These are phyloP conservation scores for Enteromius viviparus DNA, from an alignment of 2,797 vertebrate species.

Conservation along the genomic window DNA sequence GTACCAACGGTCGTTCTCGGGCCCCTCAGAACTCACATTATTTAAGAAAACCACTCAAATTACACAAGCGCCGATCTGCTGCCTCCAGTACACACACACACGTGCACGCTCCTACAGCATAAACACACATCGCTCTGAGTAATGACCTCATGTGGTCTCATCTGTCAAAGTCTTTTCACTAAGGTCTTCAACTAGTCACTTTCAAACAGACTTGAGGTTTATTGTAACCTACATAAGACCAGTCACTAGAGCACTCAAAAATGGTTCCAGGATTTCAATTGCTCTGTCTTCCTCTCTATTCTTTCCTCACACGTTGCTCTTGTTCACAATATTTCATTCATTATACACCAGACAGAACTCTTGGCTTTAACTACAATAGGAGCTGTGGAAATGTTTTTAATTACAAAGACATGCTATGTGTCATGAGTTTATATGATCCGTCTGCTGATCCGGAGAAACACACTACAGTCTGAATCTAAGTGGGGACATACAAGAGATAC, in stretches of 20 bases:
- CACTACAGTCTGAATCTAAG: neutral
- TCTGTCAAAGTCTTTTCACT: constrained; percentile 27
- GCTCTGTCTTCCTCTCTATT: neutral
- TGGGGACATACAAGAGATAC: neutral
- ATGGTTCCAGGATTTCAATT: neutral
- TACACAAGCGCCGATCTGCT: constrained; percentile 26
- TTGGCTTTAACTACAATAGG: constrained; percentile 39
- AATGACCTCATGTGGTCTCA: constrained; percentile 36
- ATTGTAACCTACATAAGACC: constrained; percentile 10
- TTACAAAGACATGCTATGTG: constrained; percentile 18
- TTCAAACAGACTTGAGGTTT: constrained; percentile 14
- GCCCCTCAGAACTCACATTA: constrained; percentile 64
- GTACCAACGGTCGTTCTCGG: constrained; percentile 11
- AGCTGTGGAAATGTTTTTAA: constrained; percentile 3
- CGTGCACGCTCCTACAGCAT: constrained; percentile 1
- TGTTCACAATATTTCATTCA: neutral
- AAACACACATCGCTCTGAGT: constrained; percentile 31
- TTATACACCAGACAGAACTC: constrained; percentile 11
- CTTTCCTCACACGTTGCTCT: neutral
- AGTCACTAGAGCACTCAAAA: neutral
- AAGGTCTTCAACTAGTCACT: constrained; percentile 26
- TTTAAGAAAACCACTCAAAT: constrained; percentile 37
- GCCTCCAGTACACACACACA: constrained; percentile 28
- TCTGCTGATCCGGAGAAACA: constrained; percentile 5
- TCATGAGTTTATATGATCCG: constrained; percentile 9